phyloP scores from a whole-genome alignment of 2,888 invertebrate species.

The Gortyna flavago region DNA sequence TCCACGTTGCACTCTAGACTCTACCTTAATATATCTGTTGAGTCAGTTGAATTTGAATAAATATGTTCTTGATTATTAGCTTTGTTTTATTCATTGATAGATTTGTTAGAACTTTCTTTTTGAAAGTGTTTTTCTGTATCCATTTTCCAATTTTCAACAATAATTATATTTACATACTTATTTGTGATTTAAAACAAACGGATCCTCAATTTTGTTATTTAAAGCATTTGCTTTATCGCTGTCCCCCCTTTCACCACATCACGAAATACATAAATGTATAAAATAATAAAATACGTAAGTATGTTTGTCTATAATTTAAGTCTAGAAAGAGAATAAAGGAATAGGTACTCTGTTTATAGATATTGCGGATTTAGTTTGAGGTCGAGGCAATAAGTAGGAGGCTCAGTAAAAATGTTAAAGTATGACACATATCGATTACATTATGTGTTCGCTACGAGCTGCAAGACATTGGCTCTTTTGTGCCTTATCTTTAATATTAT shows the following conservation, averaged over 20 bases:
- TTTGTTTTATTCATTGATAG: conserved; percentile 6
- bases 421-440: conserved; percentile 40
- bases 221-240: conserved; percentile 1
- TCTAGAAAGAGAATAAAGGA: conserved; percentile 50
- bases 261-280: conserved; percentile 29
- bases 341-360: conserved; percentile 34
- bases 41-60: conserved; percentile 23
- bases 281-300: conserved; percentile 9
- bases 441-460: conserved; percentile 20
- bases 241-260: conserved; percentile 42
- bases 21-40: conserved; percentile 5
- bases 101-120: conserved; percentile 7
- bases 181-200: conserved; percentile 6
- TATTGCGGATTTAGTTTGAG: conserved; percentile 47
- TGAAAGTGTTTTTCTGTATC: neutral
- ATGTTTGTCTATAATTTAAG: conserved; percentile 31
- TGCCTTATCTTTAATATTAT: conserved; percentile 50
- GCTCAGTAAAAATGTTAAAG: conserved; percentile 21
- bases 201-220: neutral
- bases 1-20: conserved; percentile 8
- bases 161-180: neutral
- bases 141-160: neutral
- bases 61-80: neutral
- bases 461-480: conserved; percentile 44
- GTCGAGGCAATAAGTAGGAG: conserved; percentile 10